These are phyloP conservation scores for Clarias macrocephalus DNA, from an alignment of 2,113 vertebrate genomes.

Conservation along the genomic window DNA sequence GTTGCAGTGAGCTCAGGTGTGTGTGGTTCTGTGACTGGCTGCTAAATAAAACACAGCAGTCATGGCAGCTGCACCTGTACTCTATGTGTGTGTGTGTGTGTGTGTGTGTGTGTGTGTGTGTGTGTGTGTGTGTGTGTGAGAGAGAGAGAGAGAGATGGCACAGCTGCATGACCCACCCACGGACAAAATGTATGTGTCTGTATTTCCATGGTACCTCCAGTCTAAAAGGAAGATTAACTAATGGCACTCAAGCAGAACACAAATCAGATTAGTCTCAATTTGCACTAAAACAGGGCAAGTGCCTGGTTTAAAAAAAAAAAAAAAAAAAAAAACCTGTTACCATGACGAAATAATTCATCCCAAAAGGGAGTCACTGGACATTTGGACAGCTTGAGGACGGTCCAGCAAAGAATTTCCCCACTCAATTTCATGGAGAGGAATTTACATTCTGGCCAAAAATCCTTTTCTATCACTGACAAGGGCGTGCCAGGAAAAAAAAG, in stretches of 20 bases:
- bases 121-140: neutral
- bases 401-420: constrained; percentile 29
- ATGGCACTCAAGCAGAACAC: neutral
- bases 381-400: constrained; percentile 2
- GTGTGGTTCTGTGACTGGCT: constrained; percentile 9
- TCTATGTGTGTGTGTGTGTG: constrained; percentile 14
- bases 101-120: constrained; percentile 37
- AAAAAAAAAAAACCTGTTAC: no score
- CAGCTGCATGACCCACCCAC: neutral
- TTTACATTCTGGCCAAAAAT: constrained; percentile 24
- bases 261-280: constrained; percentile 19
- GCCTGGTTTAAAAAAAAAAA: neutral
- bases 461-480: constrained; percentile 16
- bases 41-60: constrained; percentile 21
- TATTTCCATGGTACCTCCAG: neutral
- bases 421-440: constrained; percentile 28
- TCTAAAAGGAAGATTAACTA: constrained; percentile 5
- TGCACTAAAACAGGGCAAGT: neutral
- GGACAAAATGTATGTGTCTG: neutral
- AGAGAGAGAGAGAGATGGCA: constrained; percentile 33
- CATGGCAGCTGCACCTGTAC: neutral
- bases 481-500: constrained; percentile 9
- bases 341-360: constrained; percentile 20
- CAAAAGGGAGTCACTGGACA: constrained; percentile 18
- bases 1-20: neutral